Base-by-base conservation (phyloP, 2,797 vertebrate species). In the Tinamus major region DNA sequence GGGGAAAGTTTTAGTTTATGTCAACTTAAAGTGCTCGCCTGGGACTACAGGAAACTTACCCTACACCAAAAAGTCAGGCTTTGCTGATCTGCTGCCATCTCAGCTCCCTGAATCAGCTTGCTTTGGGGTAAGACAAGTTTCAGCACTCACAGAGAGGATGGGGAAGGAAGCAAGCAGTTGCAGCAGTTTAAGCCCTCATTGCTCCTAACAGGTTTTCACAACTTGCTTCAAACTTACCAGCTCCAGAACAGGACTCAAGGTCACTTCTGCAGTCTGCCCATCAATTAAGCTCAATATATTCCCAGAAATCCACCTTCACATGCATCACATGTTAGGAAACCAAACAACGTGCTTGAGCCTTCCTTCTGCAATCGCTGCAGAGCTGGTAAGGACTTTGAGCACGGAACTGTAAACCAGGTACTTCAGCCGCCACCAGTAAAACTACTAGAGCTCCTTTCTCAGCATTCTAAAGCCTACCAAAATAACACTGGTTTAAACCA, bases 1-100 rank as follows among this genome's bases (percentile, higher is more conserved):
- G 6, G 44, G 19, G 19, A 13, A 13, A 58, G 31, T 2, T 23
- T 64, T 90, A 84, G 77, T 64, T 94, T 75, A 77, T 10, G 31
- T 61, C 62, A 88, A 88, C 74, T 75, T 62, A 35, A 80, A 93
- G 53, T 62, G 37, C 80, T 68, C n/a, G n/a, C 75, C 20, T 49
- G 49, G 49, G 49, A 51, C 49, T 51, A 26, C 49, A 64, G 20
- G 89, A 94, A 90, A 63, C 69, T 70, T 80, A 82, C 19, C 35
- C 55, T 67, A 37, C 23, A 42, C 17, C n/a, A 39, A 42, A 80
- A 11, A 29, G 15, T 16, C 61, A 74, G n/a, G 24, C 13, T 51
- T 51, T 51, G 49, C 42, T 83, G 51, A 23, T 19, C 77, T 56
- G 21, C 51, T 51, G 67, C n/a, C 39, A 24, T 24, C 13, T 58